Percentiles rank a stretch among this genome's conserved stretches.
Evolutionary conservation across 2,113 vertebrate species (phyloP).

Genomic region (Melierax canorus): DNA sequence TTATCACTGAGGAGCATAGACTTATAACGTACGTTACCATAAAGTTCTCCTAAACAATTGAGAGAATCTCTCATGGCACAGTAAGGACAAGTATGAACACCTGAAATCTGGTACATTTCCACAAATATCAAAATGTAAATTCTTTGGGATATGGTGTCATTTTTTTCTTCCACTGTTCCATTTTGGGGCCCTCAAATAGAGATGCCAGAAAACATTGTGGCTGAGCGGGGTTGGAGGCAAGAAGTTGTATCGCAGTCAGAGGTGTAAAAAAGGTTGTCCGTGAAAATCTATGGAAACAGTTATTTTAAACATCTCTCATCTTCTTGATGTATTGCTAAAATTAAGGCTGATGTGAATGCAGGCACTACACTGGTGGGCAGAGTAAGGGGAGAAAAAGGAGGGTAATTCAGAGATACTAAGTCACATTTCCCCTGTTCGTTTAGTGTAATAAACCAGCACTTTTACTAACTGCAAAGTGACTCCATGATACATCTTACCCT

Average conservation of each 20-base stretch:
- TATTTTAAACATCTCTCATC: neutral
- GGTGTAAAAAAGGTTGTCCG: neutral
- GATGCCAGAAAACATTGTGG: neutral
- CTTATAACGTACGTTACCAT: fast-evolving
- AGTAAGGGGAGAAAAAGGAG: neutral
- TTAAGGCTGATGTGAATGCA: neutral
- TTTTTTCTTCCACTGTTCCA: neutral
- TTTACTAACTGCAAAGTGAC: neutral
- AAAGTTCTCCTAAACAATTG: neutral
- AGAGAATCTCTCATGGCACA: neutral
- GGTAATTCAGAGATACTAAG: neutral
- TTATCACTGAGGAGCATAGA: neutral
- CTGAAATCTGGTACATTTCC: neutral
- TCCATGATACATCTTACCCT: neutral
- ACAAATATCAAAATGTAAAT: neutral
- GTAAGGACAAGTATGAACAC: neutral
- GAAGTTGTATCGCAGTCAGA: neutral
- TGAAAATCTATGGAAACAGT: neutral
- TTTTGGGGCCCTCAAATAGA: neutral
- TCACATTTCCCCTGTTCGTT: neutral
- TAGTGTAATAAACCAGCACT: neutral
- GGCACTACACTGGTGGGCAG: neutral
- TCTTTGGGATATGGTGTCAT: neutral
- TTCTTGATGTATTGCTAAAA: neutral
- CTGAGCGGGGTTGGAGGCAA: neutral